These are phyloP conservation scores for Dascyllus trimaculatus DNA, from an alignment of 2,113 vertebrate genomes.

Conservation along the genomic window DNA sequence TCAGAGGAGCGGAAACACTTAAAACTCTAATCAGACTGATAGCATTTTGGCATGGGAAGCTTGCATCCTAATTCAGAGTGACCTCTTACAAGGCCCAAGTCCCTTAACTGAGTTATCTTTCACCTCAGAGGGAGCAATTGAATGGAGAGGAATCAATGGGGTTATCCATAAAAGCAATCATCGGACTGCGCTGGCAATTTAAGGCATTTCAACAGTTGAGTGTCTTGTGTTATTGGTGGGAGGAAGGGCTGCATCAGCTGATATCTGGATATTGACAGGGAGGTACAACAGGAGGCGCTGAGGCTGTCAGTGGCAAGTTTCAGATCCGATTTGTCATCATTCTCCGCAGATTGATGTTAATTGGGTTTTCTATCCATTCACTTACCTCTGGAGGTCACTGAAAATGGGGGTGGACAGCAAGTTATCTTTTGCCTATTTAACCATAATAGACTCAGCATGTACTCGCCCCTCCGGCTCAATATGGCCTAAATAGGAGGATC, in stretches of 20 bases:
- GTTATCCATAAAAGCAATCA: slow-evolving; percentile 73
- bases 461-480: slow-evolving; percentile 13
- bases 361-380: slow-evolving; percentile 61
- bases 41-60: slow-evolving; percentile 67
- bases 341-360: slow-evolving; percentile 59
- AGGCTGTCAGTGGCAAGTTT: slow-evolving; percentile 37
- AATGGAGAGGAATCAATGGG: slow-evolving; percentile 76
- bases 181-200: slow-evolving; percentile 57
- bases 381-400: slow-evolving; percentile 62
- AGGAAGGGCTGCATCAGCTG: slow-evolving; percentile 48
- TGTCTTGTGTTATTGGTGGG: slow-evolving; percentile 41
- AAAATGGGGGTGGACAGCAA: slow-evolving; percentile 51
- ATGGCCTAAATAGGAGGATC: slow-evolving; percentile 50
- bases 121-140: slow-evolving; percentile 69
- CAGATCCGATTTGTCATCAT: slow-evolving; percentile 66
- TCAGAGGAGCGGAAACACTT: slow-evolving; percentile 52
- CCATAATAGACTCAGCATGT: slow-evolving; percentile 50
- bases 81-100: slow-evolving; percentile 69
- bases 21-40: slow-evolving; percentile 72
- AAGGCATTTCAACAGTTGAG: slow-evolving; percentile 62
- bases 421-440: slow-evolving; percentile 60
- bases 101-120: slow-evolving; percentile 75
- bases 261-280: slow-evolving; percentile 49
- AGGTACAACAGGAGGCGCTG: slow-evolving; percentile 19
- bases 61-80: slow-evolving; percentile 63